Conservation (phyloP, 2,113 vertebrate genomes). For the Gobius niger region DNA sequence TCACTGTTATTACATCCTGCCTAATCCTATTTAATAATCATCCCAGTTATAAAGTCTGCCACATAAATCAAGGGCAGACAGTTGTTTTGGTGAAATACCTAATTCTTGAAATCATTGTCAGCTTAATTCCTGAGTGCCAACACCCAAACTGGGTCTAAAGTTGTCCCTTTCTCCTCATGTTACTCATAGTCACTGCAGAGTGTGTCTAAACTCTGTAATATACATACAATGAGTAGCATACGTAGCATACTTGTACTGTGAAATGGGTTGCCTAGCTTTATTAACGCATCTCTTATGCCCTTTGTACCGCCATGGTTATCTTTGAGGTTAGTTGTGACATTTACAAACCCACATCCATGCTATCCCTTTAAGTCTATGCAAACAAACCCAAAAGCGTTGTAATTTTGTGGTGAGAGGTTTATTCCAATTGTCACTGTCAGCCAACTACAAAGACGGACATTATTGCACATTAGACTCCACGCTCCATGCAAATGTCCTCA, state of each 20-base stretch:
- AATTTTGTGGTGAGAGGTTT: background rate
- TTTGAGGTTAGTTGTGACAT: background rate
- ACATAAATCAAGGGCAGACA: background rate
- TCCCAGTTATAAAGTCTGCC: background rate
- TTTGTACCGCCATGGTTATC: background rate
- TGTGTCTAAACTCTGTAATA: background rate
- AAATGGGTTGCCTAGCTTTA: too few relatives aligned
- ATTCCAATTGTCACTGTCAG: background rate
- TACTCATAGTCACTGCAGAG: background rate
- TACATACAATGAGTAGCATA: too few relatives aligned
- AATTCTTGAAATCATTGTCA: slow-evolving; percentile 3
- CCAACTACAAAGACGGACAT: background rate
- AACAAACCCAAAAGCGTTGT: background rate
- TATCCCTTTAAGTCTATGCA: too few relatives aligned
- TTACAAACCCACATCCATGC: background rate
- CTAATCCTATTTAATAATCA: background rate
- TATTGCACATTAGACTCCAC: background rate
- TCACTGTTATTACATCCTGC: background rate
- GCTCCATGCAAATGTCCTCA: background rate
- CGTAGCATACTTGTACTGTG: too few relatives aligned
- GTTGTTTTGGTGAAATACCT: background rate
- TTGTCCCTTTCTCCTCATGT: slow-evolving; percentile 21
- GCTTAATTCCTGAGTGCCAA: slow-evolving; percentile 32
- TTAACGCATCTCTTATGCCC: background rate
- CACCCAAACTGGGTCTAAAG: slow-evolving; percentile 33